Percentiles rank a stretch among this genome's conserved stretches.
Evolutionary conservation across 2,113 vertebrate genomes (phyloP).

Genomic region (Pogonocichla stellata): DNA sequence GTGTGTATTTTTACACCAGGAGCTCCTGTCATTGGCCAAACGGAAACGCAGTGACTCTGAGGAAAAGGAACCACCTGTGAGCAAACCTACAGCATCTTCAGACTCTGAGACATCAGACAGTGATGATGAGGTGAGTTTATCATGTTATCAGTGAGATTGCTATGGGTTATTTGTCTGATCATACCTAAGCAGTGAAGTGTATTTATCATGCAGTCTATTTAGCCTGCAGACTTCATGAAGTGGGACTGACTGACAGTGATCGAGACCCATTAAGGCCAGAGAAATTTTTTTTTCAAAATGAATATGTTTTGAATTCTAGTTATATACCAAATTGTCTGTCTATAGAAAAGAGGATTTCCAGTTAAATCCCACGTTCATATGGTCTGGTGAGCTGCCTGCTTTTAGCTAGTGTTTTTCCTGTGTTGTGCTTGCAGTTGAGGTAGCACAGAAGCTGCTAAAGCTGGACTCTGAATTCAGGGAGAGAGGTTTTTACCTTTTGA

Average conservation of each 20-base stretch:
- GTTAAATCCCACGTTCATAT: background rate
- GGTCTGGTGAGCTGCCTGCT: background rate
- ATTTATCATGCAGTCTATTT: background rate
- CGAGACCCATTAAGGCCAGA: background rate
- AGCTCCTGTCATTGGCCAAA: constrained; percentile 93
- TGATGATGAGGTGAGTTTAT: constrained; percentile 87
- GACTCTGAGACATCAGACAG: constrained; percentile 98
- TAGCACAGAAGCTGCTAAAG: background rate
- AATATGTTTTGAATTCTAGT: background rate
- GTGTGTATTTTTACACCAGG: constrained; percentile 69
- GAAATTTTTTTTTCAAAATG: background rate
- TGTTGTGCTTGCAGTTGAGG: background rate
- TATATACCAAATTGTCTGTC: background rate
- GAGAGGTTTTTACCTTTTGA: background rate
- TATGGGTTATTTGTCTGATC: background rate
- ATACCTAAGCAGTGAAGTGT: background rate
- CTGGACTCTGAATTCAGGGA: background rate
- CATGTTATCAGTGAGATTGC: background rate
- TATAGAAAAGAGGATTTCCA: background rate
- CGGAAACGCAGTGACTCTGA: constrained; percentile 95
- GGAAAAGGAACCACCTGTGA: constrained; percentile 91
- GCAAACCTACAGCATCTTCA: constrained; percentile 92
- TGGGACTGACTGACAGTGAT: background rate
- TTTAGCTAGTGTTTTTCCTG: background rate
- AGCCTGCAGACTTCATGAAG: background rate